Percentiles rank a stretch among this genome's conserved stretches.
Conservation (phyloP, 1,140 invertebrate species). For the Bactericera cockerelli region DNA sequence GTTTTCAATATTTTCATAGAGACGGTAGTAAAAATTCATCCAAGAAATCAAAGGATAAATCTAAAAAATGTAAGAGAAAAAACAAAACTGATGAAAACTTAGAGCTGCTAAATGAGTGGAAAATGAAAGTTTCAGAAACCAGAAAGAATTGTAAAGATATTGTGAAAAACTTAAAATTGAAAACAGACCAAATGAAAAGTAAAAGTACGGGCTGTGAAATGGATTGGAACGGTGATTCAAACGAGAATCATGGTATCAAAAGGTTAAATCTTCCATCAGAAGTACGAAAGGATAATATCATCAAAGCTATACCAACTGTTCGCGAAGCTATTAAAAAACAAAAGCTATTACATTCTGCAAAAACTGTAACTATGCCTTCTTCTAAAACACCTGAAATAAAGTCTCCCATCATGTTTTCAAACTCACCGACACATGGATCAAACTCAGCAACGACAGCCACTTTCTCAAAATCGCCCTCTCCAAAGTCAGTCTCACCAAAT, state of each 20-base stretch:
- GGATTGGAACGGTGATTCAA: neutral
- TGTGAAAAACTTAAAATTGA: slow-evolving; percentile 2
- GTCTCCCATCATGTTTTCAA: neutral
- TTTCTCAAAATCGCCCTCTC: neutral
- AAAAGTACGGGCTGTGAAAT: neutral
- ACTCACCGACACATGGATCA: neutral
- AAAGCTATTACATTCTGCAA: neutral
- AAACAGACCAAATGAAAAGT: neutral
- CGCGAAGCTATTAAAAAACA: neutral
- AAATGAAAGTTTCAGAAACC: slow-evolving; percentile 6
- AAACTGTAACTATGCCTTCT: neutral
- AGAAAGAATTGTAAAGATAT: neutral
- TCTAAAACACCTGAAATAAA: neutral
- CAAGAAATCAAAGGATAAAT: slow-evolving; percentile 3
- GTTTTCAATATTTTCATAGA: neutral
- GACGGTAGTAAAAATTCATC: neutral
- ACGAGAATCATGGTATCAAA: neutral
- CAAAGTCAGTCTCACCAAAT: neutral
- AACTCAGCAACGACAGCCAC: neutral
- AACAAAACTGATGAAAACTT: slow-evolving; percentile 8
- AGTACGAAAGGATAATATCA: neutral
- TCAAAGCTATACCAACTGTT: neutral
- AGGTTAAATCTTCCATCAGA: neutral
- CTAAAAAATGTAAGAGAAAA: neutral
- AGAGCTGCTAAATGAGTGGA: slow-evolving; percentile 4